These are phyloP conservation scores for Ceuthmochares aereus DNA, from an alignment of 2,113 vertebrate species.

Conservation along the genomic window DNA sequence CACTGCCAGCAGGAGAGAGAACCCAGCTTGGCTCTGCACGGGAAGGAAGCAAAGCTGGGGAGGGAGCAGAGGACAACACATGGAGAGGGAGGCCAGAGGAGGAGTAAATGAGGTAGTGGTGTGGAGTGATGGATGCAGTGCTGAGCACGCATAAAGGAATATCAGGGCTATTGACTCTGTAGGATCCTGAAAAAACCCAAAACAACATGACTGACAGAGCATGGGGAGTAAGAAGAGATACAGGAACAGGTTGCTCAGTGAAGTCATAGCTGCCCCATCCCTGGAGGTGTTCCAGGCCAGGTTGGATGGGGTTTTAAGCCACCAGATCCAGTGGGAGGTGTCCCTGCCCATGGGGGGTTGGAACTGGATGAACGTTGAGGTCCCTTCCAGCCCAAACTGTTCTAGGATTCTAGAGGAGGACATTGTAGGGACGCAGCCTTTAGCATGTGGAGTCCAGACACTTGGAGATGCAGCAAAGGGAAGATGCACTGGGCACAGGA, in stretches of 20 bases:
- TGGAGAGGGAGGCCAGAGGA: background rate
- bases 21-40: background rate
- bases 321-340: no score
- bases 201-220: background rate
- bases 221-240: background rate
- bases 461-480: background rate
- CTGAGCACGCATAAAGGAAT: background rate
- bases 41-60: background rate
- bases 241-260: no score
- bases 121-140: background rate
- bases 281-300: no score
- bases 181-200: background rate
- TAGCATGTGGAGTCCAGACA: background rate
- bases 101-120: background rate
- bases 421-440: background rate
- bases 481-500: background rate
- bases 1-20: background rate
- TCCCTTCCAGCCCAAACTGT: no score
- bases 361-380: no score
- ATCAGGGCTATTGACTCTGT: background rate
- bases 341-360: no score
- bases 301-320: no score
- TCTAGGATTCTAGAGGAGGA: background rate
- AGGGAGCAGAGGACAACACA: background rate
- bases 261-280: no score